Conservation (phyloP, 2,113 vertebrate genomes). For the Mesocricetus auratus region DNA sequence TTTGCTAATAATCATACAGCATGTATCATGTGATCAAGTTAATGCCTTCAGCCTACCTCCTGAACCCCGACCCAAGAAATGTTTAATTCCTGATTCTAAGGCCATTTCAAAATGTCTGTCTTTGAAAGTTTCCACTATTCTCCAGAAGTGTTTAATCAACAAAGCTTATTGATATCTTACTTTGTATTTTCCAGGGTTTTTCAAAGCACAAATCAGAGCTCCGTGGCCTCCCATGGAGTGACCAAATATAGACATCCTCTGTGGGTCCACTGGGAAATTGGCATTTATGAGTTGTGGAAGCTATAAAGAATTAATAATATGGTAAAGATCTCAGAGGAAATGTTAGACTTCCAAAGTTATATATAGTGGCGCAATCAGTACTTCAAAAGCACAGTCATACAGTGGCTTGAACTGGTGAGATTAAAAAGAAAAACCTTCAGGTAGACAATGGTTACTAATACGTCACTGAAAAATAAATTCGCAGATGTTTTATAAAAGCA, state of each 20-base stretch:
- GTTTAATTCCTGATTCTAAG: neutral
- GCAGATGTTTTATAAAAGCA: constrained; percentile 8
- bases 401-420: neutral
- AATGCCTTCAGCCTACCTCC: neutral
- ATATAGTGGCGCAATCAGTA: neutral
- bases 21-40: neutral
- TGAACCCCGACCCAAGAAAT: neutral
- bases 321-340: constrained; percentile 33
- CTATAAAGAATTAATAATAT: constrained; percentile 76
- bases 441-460: neutral
- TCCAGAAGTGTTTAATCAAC: constrained; percentile 22
- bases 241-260: constrained; percentile 93
- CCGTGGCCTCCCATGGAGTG: constrained; percentile 99
- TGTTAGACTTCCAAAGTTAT: constrained; percentile 31
- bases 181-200: constrained; percentile 84
- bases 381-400: neutral
- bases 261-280: constrained; percentile 93
- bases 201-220: constrained; percentile 95
- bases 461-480: neutral
- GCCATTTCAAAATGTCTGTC: constrained; percentile 15
- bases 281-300: constrained; percentile 94
- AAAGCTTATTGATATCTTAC: constrained; percentile 64
- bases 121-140: constrained; percentile 1
- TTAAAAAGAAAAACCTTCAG: neutral
- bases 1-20: neutral